Base-by-base conservation (phyloP, 2,113 vertebrate genomes). In the Recurvirostra avosetta region DNA sequence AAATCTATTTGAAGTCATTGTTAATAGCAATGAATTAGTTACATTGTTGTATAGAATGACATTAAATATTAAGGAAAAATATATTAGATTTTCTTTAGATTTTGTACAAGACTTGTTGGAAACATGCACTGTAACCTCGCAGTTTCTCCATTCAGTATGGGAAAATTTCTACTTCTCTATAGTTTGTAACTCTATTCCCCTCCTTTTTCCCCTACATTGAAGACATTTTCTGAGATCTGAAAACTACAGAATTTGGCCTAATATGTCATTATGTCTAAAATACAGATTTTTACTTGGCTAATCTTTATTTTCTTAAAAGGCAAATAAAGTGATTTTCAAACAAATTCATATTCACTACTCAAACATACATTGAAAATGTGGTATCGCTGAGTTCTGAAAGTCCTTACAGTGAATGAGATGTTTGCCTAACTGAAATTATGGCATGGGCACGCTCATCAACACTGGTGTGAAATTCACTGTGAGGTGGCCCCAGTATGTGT, bases 21-120 rank as follows among this genome's bases (percentile, higher is more conserved):
- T 80, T 96, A 95, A 84, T 84, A 72, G 77, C 84, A 96, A 78
- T 96, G 73, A 96, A 95, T 95, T 82, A 73, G 94, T 94, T 87
- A 73, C 55, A 36, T 72, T 94, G 47, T 71, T 96, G 58, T 74
- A 74, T 45, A 90, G 91, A 92, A 96, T 92, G 61, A 72, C 30
- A 34, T 38, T 8, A 52, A 97, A 85, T 95, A 40, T 85, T 85
- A 81, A 91, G 73, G 86, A 95, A 89, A 73, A 92, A 27, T 25
- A 8, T 17, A 10, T 18, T 56, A 45, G 23, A 17, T 40, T 78
- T 77, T 72, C 21, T 34, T 83, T 13, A 58, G 12, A 56, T 66
- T 92, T 92, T 79, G 1, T 40, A n/a, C 26, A 45, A 73, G 32
- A 30, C 18, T 11, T 5, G 9, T 40, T 40, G 36, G 67, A 93